A percentile compares a stretch with the other conserved stretches of the same genome.
phyloP scores from a whole-genome alignment of 2,888 invertebrate species.

The Drosophila trichaetosa region DNA sequence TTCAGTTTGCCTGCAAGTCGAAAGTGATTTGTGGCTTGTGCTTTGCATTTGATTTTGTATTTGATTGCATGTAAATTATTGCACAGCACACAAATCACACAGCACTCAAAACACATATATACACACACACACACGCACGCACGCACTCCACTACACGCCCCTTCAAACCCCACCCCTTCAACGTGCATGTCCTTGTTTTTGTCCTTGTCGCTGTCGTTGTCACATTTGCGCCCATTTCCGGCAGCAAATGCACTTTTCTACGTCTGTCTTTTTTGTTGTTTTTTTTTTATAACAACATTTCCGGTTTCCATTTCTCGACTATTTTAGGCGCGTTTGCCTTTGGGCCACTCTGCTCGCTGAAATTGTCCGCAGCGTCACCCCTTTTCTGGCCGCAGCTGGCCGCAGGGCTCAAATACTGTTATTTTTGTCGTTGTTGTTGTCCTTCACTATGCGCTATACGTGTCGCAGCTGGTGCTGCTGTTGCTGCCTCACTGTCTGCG shows the following conservation, averaged over 20 bases:
- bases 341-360: slow-evolving; percentile 27
- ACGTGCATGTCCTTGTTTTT: slow-evolving; percentile 1
- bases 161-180: background rate
- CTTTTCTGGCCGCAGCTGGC: slow-evolving; percentile 10
- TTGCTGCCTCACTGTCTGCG: slow-evolving; percentile 20
- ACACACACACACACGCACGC: slow-evolving; percentile 3
- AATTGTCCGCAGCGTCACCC: slow-evolving; percentile 67
- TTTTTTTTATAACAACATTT: slow-evolving; percentile 70
- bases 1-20: background rate
- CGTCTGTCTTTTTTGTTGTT: background rate
- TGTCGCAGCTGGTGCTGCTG: slow-evolving; percentile 55
- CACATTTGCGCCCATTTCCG: slow-evolving; percentile 75
- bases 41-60: slow-evolving; percentile 54
- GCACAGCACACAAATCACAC: slow-evolving; percentile 40
- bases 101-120: slow-evolving; percentile 28
- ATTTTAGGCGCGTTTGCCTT: slow-evolving; percentile 58
- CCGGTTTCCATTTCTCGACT: slow-evolving; percentile 76
- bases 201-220: slow-evolving; percentile 51
- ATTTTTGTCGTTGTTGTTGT: slow-evolving; percentile 15
- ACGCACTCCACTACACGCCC: background rate
- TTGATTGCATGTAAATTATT: slow-evolving; percentile 76
- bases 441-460: slow-evolving; percentile 57
- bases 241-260: slow-evolving; percentile 28
- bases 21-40: slow-evolving; percentile 38
- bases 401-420: slow-evolving; percentile 5